Evolutionary conservation across 2,888 invertebrate genomes (phyloP).

Genomic region (Dryobotodes eremita): DNA sequence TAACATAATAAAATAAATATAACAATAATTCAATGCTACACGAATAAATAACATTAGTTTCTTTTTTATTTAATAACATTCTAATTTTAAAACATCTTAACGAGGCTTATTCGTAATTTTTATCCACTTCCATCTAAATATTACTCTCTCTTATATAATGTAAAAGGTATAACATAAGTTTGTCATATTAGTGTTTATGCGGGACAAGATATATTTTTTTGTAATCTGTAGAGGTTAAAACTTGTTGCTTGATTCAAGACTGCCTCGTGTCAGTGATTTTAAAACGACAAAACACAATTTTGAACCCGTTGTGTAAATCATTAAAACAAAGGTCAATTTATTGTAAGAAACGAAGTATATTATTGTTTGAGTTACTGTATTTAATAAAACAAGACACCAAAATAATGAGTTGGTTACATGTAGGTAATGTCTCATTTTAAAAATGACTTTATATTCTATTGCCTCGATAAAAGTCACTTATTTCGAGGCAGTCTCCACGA

Average conservation of each 20-base stretch:
- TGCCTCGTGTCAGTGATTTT: slow-evolving; percentile 14
- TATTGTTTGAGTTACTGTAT: background rate
- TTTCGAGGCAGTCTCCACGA: slow-evolving; percentile 41
- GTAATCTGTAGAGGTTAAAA: slow-evolving; percentile 33
- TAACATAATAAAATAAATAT: background rate
- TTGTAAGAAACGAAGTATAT: background rate
- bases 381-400: background rate
- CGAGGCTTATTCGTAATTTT: slow-evolving; percentile 14
- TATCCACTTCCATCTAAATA: background rate
- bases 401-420: background rate
- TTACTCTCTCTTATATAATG: slow-evolving; percentile 12
- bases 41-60: background rate
- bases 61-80: background rate
- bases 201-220: slow-evolving; percentile 34
- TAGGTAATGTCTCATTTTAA: background rate
- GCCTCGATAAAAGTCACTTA: slow-evolving; percentile 11
- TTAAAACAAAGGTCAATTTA: background rate
- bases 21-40: background rate
- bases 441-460: background rate
- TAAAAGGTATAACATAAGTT: slow-evolving; percentile 26
- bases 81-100: background rate
- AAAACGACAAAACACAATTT: background rate
- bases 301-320: background rate
- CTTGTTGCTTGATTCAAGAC: slow-evolving; percentile 28
- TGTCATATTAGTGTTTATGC: slow-evolving; percentile 44